Evolutionary conservation across 2,888 invertebrate genomes (phyloP).

Genomic region (Andrena trimmerana): DNA sequence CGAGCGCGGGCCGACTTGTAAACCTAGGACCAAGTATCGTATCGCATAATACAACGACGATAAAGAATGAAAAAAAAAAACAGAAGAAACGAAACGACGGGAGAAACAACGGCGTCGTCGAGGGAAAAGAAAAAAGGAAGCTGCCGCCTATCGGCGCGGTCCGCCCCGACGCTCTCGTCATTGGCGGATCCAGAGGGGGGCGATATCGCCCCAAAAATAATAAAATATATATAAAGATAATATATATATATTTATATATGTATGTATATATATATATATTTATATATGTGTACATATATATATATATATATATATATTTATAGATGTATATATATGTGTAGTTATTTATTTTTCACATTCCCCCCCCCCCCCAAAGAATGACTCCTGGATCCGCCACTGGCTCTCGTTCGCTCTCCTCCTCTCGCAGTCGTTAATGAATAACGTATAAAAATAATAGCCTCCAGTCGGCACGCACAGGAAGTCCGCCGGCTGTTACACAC

Average conservation of each 20-base stretch:
- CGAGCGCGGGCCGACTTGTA: conserved; percentile 29
- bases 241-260: too few species aligned
- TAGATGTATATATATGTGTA: too few species aligned
- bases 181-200: too few species aligned
- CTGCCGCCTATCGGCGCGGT: conserved; percentile 61
- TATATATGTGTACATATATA: too few species aligned
- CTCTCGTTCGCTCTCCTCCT: conserved; percentile 41
- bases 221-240: too few species aligned
- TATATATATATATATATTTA: too few species aligned
- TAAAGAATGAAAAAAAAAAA: conserved; percentile 36
- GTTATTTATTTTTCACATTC: too few species aligned
- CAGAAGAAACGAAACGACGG: neutral
- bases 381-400: neutral
- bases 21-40: conserved; percentile 52
- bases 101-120: neutral
- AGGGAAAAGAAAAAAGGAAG: conserved; percentile 57
- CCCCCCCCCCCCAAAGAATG: too few species aligned
- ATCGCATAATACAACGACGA: conserved; percentile 68
- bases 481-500: conserved; percentile 66
- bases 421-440: conserved; percentile 62
- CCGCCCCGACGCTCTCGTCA: conserved; percentile 45
- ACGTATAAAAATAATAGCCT: conserved; percentile 84
- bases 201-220: too few species aligned
- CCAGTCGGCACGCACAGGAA: conserved; percentile 70
- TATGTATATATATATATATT: too few species aligned